phyloP scores from a whole-genome alignment of 2,888 invertebrate genomes.

The Ectemnius cavifrons region DNA sequence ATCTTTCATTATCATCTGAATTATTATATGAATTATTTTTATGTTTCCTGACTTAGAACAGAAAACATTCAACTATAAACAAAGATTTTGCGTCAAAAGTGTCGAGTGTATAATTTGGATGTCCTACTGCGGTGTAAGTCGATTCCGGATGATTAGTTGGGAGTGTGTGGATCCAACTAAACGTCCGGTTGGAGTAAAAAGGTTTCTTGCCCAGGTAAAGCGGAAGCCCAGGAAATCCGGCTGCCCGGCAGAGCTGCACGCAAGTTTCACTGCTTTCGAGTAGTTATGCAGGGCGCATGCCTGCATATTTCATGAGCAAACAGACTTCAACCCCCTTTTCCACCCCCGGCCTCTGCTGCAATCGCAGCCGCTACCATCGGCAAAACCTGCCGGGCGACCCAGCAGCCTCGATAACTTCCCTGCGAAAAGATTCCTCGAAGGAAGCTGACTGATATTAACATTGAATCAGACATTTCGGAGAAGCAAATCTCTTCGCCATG shows the following conservation, averaged over 20 bases:
- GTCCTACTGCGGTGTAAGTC: slow-evolving; percentile 19
- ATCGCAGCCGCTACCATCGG: slow-evolving; percentile 19
- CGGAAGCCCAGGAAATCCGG: slow-evolving; percentile 68
- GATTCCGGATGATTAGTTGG: slow-evolving; percentile 40
- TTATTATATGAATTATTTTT: too few species aligned
- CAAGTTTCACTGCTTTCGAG: slow-evolving; percentile 70
- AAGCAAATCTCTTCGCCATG: too few species aligned
- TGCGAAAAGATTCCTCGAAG: slow-evolving; percentile 53
- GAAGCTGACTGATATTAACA: slow-evolving; percentile 14
- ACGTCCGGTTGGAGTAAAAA: slow-evolving; percentile 57
- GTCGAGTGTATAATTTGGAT: too few species aligned
- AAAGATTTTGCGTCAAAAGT: too few species aligned
- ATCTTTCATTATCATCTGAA: too few species aligned
- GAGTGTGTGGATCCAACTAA: slow-evolving; percentile 32
- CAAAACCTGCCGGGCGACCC: slow-evolving; percentile 42
- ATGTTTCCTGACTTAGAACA: too few species aligned
- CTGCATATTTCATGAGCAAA: slow-evolving; percentile 77
- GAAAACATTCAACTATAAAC: too few species aligned
- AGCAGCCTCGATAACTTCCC: slow-evolving; percentile 31
- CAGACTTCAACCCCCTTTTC: slow-evolving; percentile 66
- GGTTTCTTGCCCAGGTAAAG: slow-evolving; percentile 26
- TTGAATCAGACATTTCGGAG: too few species aligned
- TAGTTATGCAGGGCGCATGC: slow-evolving; percentile 71
- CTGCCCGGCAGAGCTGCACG: slow-evolving; percentile 68
- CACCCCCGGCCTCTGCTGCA: slow-evolving; percentile 51